Evolutionary conservation across 2,797 vertebrate genomes (phyloP).

Genomic region (Sebastes elongatus): DNA sequence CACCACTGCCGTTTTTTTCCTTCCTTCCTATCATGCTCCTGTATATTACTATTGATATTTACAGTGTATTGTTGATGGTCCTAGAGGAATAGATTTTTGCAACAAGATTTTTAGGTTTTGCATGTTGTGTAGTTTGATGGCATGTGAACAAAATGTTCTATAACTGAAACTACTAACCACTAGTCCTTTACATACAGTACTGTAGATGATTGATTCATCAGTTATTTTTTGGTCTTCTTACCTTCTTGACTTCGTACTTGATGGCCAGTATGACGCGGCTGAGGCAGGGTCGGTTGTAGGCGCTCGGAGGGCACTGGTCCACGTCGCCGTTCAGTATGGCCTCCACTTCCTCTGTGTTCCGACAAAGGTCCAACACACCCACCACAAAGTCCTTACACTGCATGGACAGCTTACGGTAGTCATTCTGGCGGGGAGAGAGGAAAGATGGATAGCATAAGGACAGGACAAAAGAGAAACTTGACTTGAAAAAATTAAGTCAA

Average conservation of each 20-base stretch:
- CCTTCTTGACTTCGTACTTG: constrained; percentile 98
- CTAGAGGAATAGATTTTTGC: not conserved
- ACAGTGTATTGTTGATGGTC: not conserved
- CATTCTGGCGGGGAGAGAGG: constrained; percentile 82
- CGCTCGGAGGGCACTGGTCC: constrained; percentile 86
- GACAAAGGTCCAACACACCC: constrained; percentile 95
- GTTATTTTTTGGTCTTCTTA: constrained; percentile 44
- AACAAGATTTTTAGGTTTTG: not conserved
- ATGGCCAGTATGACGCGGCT: constrained; percentile 95
- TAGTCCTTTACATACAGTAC: not conserved
- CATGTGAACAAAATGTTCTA: not conserved
- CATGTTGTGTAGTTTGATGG: not conserved
- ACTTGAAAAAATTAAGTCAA: not conserved
- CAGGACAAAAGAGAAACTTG: not conserved
- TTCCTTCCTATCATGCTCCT: not conserved
- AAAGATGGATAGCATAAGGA: not conserved
- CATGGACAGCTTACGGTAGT: constrained; percentile 98
- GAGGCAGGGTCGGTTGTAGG: constrained; percentile 92
- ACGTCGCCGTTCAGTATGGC: constrained; percentile 95
- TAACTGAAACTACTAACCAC: not conserved
- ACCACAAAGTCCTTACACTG: constrained; percentile 99
- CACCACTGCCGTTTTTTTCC: not conserved
- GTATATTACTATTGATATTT: not conserved
- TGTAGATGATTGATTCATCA: not conserved
- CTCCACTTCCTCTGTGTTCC: constrained; percentile 95